Evolutionary conservation across 1,140 invertebrate species (phyloP), one percentile per base, ranked within the genome.

Genomic region (Micrasema minimum): DNA sequence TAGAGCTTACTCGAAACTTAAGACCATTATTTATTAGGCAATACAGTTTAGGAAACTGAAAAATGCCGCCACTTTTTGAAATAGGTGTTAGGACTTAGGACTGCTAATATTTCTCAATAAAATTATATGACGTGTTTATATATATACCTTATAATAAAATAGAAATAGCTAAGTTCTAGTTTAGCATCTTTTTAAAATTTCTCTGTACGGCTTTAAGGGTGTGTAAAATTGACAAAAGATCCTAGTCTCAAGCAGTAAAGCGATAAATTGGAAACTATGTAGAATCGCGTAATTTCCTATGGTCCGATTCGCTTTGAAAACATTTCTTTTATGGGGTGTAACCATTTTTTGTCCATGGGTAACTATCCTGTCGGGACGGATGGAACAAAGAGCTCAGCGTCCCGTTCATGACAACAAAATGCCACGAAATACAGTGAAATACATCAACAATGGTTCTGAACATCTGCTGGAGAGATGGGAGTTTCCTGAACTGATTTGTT

Each of bases 311-410:
- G 67, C 35, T 69, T 61, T 50, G 57, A 62, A 69, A 69, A 69
- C 57, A 69, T 69, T 23, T 50, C 55, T 51, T 59, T 62, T 69
- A 69, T 64, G 67, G 41, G 67, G 67, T 69, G 67, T 69, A 69
- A 69, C 67, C 57, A 69, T 69, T 69, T 69, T 69, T 69, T 69
- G 50, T 10, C 12, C 7, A n/a, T 18, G 20, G 38, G 46, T 66
- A 66, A 67, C 50, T 43, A 38, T 45, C 7, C 35, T 12, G 66
- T 16, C 66, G 66, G 53, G 43, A 59, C 22, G 20, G 45, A 18
- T 26, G 23, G 37, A 41, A 69, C 66, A 69, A 69, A 69, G 66
- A 20, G 23, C 18, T 22, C 43, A 53, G 53, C 59, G 66, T 69
- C 66, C 51, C 66, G 38, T 69, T 38, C 16, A 45, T 6, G 11